Evolutionary conservation across 2,888 invertebrate genomes (phyloP).

Genomic region (Trisateles emortualis): DNA sequence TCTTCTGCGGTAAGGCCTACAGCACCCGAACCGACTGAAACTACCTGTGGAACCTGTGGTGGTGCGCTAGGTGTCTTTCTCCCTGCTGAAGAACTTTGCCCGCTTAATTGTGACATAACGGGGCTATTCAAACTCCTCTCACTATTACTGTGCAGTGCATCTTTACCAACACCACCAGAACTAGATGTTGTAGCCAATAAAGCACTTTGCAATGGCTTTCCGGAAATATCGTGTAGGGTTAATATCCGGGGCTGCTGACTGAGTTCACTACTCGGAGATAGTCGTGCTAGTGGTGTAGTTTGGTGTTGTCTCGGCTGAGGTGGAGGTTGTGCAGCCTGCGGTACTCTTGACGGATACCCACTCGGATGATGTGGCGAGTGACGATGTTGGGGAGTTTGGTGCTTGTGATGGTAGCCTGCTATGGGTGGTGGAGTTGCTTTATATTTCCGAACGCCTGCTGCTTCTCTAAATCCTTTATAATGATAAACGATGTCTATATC

Average conservation of each 20-base stretch:
- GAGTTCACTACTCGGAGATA: constrained; percentile 96
- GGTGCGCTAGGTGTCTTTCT: constrained; percentile 90
- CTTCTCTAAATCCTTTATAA: constrained; percentile 97
- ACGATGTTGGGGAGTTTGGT: constrained; percentile 90
- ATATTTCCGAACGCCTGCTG: constrained; percentile 93
- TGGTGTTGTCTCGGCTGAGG: constrained; percentile 92
- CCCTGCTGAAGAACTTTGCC: constrained; percentile 93
- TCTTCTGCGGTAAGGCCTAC: constrained; percentile 97
- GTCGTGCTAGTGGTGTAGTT: constrained; percentile 95
- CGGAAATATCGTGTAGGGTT: constrained; percentile 97
- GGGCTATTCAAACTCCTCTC: constrained; percentile 97
- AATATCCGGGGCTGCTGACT: constrained; percentile 97
- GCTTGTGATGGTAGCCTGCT: constrained; percentile 92
- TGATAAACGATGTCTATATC: constrained; percentile 99
- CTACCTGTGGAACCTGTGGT: constrained; percentile 89
- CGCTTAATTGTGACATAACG: constrained; percentile 96
- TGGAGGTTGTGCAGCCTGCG: constrained; percentile 90
- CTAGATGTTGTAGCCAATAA: constrained; percentile 95
- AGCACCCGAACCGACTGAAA: constrained; percentile 89
- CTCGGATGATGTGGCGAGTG: constrained; percentile 93
- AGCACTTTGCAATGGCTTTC: constrained; percentile 96
- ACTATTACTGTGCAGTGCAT: constrained; percentile 96
- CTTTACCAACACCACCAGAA: constrained; percentile 95
- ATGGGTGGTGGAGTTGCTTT: constrained; percentile 95
- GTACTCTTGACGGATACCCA: constrained; percentile 91